Conservation (phyloP, 2,797 vertebrate genomes). For the Margarornis squamiger region DNA sequence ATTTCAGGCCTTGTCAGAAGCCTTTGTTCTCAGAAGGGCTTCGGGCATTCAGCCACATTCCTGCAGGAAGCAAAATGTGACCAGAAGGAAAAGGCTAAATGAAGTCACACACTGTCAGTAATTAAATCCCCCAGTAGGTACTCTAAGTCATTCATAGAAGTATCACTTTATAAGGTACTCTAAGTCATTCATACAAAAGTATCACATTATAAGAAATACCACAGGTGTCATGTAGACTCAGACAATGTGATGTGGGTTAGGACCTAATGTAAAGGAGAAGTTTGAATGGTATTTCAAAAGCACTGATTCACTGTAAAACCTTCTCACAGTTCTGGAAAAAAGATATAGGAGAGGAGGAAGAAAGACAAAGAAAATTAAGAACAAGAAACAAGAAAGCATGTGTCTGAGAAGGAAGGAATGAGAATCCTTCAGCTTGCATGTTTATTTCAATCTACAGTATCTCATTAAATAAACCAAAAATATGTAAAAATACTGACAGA, state of each 20-base stretch:
- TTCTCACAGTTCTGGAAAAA: neutral
- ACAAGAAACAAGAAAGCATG: neutral
- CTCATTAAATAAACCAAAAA: neutral
- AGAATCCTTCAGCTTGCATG: neutral
- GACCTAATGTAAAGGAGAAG: neutral
- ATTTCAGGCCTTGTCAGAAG: neutral
- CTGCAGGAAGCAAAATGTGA: neutral
- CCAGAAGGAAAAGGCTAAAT: neutral
- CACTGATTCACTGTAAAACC: neutral
- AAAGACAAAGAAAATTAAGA: neutral
- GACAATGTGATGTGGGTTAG: neutral
- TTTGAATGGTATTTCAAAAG: neutral
- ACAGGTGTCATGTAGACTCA: neutral
- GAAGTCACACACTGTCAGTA: neutral
- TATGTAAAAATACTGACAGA: neutral
- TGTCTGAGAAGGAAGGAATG: neutral
- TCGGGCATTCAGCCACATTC: neutral
- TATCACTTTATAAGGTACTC: neutral
- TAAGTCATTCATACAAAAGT: neutral
- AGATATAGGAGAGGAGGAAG: neutral
- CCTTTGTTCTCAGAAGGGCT: neutral
- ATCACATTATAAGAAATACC: neutral
- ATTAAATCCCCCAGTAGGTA: neutral
- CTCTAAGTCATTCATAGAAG: neutral
- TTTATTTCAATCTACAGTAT: neutral